Percentiles rank a stretch among this genome's conserved stretches.
Conservation (phyloP, 2,888 invertebrate genomes). For the Xylocampa areola region DNA sequence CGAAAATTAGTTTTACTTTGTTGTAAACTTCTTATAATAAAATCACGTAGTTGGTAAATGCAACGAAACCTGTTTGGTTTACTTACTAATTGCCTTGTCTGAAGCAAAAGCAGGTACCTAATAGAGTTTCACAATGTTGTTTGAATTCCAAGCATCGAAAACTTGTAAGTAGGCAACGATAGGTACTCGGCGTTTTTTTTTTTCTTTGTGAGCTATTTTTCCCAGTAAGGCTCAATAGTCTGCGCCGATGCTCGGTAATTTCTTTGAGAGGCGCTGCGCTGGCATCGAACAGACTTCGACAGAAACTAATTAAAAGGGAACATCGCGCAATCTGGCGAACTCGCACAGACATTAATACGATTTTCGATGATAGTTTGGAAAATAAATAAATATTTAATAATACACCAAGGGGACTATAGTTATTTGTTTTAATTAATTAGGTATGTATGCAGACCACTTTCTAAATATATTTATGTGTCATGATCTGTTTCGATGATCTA, state of each 20-base stretch:
- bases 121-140: slow-evolving; percentile 39
- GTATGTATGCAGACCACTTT: slow-evolving; percentile 25
- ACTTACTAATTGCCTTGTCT: slow-evolving; percentile 49
- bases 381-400: slow-evolving; percentile 53
- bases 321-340: slow-evolving; percentile 75
- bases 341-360: slow-evolving; percentile 61
- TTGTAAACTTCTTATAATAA: slow-evolving; percentile 44
- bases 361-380: slow-evolving; percentile 58
- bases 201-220: slow-evolving; percentile 58
- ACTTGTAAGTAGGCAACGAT: slow-evolving; percentile 49
- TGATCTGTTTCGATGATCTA: slow-evolving; percentile 18
- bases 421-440: no score
- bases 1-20: slow-evolving; percentile 52
- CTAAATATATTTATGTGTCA: slow-evolving; percentile 18
- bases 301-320: slow-evolving; percentile 83
- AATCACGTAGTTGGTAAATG: slow-evolving; percentile 47
- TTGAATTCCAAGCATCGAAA: slow-evolving; percentile 37
- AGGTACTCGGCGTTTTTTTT: slow-evolving; percentile 52
- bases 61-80: slow-evolving; percentile 44
- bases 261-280: slow-evolving; percentile 75
- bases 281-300: slow-evolving; percentile 73
- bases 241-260: slow-evolving; percentile 67
- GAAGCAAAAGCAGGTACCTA: slow-evolving; percentile 27
- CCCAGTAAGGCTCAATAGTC: slow-evolving; percentile 52
- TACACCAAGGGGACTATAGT: slow-evolving; percentile 3